These are phyloP conservation scores for Cirrhinus mrigala DNA, from an alignment of 2,797 vertebrate genomes.

Conservation along the genomic window DNA sequence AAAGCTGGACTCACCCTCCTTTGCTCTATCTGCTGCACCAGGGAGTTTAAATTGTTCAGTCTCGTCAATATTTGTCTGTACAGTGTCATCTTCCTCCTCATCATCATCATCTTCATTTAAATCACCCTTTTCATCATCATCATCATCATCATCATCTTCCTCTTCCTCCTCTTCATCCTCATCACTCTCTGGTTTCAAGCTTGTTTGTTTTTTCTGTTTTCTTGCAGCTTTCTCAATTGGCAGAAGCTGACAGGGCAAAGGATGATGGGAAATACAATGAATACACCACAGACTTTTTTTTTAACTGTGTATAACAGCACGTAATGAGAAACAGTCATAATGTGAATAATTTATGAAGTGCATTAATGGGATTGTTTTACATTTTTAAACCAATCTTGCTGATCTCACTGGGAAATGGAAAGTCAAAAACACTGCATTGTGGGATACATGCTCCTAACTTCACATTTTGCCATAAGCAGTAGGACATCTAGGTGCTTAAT, in stretches of 20 bases:
- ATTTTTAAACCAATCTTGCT: neutral
- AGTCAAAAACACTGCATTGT: neutral
- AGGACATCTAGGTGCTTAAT: neutral
- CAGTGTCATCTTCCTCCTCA: slow-evolving; percentile 65
- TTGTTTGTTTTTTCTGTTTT: slow-evolving; percentile 81
- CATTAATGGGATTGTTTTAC: neutral
- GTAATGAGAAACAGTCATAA: neutral
- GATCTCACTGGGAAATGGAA: neutral
- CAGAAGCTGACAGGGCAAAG: slow-evolving; percentile 81
- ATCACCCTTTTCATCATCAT: slow-evolving; percentile 71
- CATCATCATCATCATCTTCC: slow-evolving; percentile 63
- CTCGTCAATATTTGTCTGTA: slow-evolving; percentile 88
- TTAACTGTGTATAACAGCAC: neutral
- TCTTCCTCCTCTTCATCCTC: slow-evolving; percentile 81
- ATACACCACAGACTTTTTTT: neutral
- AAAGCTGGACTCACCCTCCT: slow-evolving; percentile 77
- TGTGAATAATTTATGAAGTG: neutral
- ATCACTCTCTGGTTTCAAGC: slow-evolving; percentile 61
- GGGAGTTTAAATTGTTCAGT: slow-evolving; percentile 87
- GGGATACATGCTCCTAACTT: neutral
- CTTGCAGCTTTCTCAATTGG: slow-evolving; percentile 92
- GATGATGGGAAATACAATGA: neutral
- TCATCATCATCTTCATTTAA: slow-evolving; percentile 72
- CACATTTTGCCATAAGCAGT: neutral
- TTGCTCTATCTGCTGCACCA: slow-evolving; percentile 82